Conservation (phyloP, 2,888 invertebrate species). For the Mythimna pallens region DNA sequence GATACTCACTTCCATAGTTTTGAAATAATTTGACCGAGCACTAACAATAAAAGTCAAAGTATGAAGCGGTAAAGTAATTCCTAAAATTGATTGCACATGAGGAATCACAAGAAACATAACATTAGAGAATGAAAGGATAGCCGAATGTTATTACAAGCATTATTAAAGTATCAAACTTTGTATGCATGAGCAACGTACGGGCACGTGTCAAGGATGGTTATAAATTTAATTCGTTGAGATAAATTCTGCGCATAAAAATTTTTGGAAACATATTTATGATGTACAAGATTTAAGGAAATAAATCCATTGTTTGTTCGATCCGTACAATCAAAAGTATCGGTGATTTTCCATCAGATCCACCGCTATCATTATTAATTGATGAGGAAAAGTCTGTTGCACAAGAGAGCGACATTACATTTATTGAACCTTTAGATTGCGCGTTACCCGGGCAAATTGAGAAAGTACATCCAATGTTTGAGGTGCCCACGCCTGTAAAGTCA, state of each 20-base stretch:
- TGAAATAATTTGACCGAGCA: constrained; percentile 25
- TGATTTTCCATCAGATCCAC: constrained; percentile 24
- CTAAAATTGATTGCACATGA: neutral
- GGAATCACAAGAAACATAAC: neutral
- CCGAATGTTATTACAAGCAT: constrained; percentile 1
- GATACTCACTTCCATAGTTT: constrained; percentile 7
- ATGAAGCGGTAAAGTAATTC: neutral
- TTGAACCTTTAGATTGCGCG: constrained; percentile 55
- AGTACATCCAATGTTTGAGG: constrained; percentile 36
- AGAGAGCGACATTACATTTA: constrained; percentile 20
- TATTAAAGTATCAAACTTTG: constrained; percentile 11
- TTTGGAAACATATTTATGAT: constrained; percentile 1
- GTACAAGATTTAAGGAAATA: neutral
- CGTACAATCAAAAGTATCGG: constrained; percentile 2
- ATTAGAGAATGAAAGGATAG: neutral
- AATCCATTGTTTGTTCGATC: neutral
- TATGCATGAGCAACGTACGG: constrained; percentile 4
- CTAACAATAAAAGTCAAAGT: constrained; percentile 2
- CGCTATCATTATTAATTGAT: constrained; percentile 18
- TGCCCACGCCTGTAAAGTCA: constrained; percentile 59
- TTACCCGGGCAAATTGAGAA: constrained; percentile 59
- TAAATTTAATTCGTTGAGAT: constrained; percentile 14
- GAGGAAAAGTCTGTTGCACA: constrained; percentile 24
- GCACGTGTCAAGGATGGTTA: constrained; percentile 14
- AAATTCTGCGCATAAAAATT: neutral